A percentile compares a stretch with the other conserved stretches of the same genome.
Conservation (phyloP, 2,797 vertebrate species). For the Anabas testudineus region DNA sequence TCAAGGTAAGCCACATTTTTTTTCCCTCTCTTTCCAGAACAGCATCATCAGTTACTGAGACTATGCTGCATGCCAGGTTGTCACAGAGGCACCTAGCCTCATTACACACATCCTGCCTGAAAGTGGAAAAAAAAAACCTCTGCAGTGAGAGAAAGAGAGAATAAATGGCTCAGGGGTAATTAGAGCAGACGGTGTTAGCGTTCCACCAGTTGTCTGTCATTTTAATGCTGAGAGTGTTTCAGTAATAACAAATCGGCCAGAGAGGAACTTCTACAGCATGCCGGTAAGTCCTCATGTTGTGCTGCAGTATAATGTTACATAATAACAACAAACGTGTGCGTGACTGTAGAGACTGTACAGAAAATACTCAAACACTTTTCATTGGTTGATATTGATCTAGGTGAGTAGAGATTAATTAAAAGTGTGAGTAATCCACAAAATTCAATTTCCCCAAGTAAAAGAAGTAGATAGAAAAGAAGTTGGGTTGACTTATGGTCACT, state of each 20-base stretch:
- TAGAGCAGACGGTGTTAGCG: constrained; percentile 65
- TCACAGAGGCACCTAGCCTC: constrained; percentile 73
- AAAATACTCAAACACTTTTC: background rate
- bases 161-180: constrained; percentile 70
- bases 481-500: background rate
- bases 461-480: background rate
- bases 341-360: background rate
- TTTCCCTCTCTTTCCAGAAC: constrained; percentile 11
- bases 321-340: constrained; percentile 65
- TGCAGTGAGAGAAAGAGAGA: constrained; percentile 54
- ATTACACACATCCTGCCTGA: constrained; percentile 68
- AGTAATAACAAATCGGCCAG: constrained; percentile 46
- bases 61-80: constrained; percentile 61
- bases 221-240: constrained; percentile 43
- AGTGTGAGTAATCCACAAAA: no score
- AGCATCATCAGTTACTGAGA: constrained; percentile 54
- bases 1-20: constrained; percentile 74
- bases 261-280: constrained; percentile 74
- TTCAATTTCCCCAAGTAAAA: background rate
- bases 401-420: background rate
- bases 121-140: constrained; percentile 45
- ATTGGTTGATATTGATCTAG: background rate
- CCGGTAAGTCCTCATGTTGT: constrained; percentile 57
- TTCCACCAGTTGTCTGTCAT: constrained; percentile 41
- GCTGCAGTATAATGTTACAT: constrained; percentile 84